These are phyloP conservation scores for Sparus aurata DNA, from an alignment of 2,797 vertebrate species.

Conservation along the genomic window DNA sequence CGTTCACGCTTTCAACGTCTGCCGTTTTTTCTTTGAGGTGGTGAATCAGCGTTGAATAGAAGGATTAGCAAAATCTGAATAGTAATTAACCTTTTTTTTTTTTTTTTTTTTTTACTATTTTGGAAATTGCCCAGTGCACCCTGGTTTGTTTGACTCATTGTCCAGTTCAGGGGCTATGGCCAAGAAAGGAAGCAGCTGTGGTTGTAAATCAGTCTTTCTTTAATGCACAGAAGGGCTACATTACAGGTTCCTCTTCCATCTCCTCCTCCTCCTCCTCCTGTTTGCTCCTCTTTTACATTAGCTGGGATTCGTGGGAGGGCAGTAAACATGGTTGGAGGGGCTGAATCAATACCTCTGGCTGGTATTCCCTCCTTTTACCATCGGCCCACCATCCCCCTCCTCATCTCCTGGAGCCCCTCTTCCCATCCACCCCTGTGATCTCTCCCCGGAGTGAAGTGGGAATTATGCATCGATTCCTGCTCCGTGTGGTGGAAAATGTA, in stretches of 20 bases:
- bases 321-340: conserved; percentile 49
- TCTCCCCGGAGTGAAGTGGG: conserved; percentile 54
- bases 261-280: conserved; percentile 24
- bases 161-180: conserved; percentile 19
- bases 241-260: conserved; percentile 42
- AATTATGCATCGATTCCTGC: conserved; percentile 74
- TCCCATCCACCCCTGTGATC: conserved; percentile 6
- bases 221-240: conserved; percentile 48
- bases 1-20: background rate
- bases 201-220: conserved; percentile 60
- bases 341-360: conserved; percentile 68
- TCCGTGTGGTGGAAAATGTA: conserved; percentile 36
- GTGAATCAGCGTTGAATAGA: background rate
- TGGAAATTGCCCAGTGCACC: background rate
- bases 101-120: conserved; percentile 1
- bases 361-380: conserved; percentile 39
- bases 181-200: conserved; percentile 39
- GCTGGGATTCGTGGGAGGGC: conserved; percentile 36
- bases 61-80: conserved; percentile 19
- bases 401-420: conserved; percentile 5
- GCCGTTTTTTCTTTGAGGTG: background rate
- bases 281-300: conserved; percentile 48
- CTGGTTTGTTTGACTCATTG: conserved; percentile 9
- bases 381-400: conserved; percentile 53
- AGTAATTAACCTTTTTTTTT: conserved; percentile 36